Evolutionary conservation across 2,113 vertebrate genomes (phyloP).

Genomic region (Plectropomus leopardus): DNA sequence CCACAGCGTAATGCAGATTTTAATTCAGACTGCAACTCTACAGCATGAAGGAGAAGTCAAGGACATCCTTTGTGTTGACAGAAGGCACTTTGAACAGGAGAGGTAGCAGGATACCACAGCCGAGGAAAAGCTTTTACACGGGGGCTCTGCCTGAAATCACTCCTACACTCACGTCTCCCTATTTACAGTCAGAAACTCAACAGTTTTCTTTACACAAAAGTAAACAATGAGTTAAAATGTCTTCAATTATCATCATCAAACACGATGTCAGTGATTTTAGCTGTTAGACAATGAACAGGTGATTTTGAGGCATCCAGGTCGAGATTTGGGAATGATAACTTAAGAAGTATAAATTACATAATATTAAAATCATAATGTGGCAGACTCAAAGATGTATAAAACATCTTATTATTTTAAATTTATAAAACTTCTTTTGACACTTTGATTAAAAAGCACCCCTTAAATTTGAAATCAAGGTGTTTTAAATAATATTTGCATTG

Average conservation of each 20-base stretch:
- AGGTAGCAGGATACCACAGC: conserved; percentile 13
- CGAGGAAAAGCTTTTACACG: not conserved
- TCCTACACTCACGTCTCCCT: not conserved
- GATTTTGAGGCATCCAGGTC: not conserved
- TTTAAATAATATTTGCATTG: conserved; percentile 44
- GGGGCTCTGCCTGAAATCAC: not conserved
- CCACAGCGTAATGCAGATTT: not conserved
- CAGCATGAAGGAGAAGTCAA: conserved; percentile 1
- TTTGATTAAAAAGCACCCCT: conserved; percentile 2
- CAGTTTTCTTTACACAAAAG: too few relatives aligned
- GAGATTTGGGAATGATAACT: not conserved
- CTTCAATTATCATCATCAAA: not conserved
- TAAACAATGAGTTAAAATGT: not conserved
- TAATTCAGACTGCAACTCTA: not conserved
- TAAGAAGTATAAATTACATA: not conserved
- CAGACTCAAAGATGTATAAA: not conserved
- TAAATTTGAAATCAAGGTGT: not conserved
- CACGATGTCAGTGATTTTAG: not conserved
- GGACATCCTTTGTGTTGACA: conserved; percentile 1
- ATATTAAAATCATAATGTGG: not conserved
- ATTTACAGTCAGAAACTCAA: not conserved
- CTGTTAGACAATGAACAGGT: not conserved
- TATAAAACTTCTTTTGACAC: not conserved
- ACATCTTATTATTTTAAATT: not conserved
- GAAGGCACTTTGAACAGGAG: not conserved